These are phyloP conservation scores for Nerophis lumbriciformis DNA, from an alignment of 2,113 vertebrate species.

Conservation along the genomic window DNA sequence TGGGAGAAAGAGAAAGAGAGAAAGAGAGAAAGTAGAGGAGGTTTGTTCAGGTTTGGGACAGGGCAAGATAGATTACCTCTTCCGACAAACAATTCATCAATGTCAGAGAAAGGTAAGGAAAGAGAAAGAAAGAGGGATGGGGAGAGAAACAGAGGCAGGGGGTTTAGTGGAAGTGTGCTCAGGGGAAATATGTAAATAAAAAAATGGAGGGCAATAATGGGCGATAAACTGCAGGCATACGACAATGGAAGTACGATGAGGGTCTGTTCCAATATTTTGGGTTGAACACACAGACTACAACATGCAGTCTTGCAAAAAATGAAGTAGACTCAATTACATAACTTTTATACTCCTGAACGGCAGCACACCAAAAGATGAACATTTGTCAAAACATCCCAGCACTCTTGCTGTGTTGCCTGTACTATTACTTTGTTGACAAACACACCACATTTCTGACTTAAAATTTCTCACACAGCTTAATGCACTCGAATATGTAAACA, in stretches of 20 bases:
- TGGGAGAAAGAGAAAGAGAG: constrained; percentile 12
- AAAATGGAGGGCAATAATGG: constrained; percentile 12
- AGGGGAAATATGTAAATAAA: background rate
- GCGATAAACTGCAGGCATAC: constrained; percentile 8
- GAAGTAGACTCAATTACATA: no score
- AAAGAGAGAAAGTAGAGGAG: constrained; percentile 15
- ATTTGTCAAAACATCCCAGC: no score
- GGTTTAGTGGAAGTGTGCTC: background rate
- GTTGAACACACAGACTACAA: no score
- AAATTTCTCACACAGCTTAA: no score
- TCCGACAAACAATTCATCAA: constrained; percentile 65
- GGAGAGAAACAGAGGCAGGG: constrained; percentile 12
- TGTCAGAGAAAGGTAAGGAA: constrained; percentile 45
- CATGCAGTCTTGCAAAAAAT: no score
- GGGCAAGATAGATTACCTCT: constrained; percentile 67
- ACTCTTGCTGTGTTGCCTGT: no score
- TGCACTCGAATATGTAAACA: no score
- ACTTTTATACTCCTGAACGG: no score
- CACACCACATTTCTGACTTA: no score
- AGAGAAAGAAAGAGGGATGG: constrained; percentile 22
- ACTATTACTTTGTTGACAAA: no score
- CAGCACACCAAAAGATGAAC: no score
- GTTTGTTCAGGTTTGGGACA: constrained; percentile 58
- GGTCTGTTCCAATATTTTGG: background rate
- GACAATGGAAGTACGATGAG: background rate